A percentile compares a stretch with the other conserved stretches of the same genome.
These are phyloP conservation scores for Marcusenius ussheri DNA, from an alignment of 2,113 vertebrate genomes.

Conservation along the genomic window DNA sequence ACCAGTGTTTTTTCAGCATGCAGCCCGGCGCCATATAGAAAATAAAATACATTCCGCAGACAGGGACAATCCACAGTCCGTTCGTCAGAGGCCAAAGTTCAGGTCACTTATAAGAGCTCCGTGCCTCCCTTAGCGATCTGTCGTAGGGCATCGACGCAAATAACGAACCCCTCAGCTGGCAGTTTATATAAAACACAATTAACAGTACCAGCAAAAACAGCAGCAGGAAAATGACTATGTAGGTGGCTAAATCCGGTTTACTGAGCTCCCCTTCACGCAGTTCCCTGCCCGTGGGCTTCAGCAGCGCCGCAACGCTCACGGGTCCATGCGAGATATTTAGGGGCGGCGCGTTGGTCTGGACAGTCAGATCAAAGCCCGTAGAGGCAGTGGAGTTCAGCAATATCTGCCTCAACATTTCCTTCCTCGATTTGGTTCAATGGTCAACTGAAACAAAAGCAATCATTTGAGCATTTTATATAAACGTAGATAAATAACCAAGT, in stretches of 20 bases:
- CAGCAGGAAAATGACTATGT: conserved; percentile 87
- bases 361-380: conserved; percentile 71
- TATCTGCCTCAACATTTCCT: conserved; percentile 66
- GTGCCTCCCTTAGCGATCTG: conserved; percentile 85
- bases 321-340: conserved; percentile 77
- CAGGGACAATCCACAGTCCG: not conserved
- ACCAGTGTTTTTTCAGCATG: not conserved
- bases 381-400: conserved; percentile 80
- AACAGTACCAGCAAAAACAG: conserved; percentile 84
- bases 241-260: conserved; percentile 88
- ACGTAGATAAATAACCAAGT: not conserved
- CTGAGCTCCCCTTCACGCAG: conserved; percentile 80
- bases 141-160: conserved; percentile 94
- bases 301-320: conserved; percentile 77
- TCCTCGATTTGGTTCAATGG: conserved; percentile 20
- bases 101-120: conserved; percentile 77
- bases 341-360: conserved; percentile 71
- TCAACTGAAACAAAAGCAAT: conserved; percentile 27
- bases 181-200: conserved; percentile 95
- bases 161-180: conserved; percentile 92
- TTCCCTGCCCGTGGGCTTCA: conserved; percentile 76
- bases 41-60: conserved; percentile 16
- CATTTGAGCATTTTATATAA: not conserved
- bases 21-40: not conserved
- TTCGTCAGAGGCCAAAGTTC: not conserved